Base-by-base conservation (phyloP, 2,888 invertebrate species). In the Spodoptera picta region DNA sequence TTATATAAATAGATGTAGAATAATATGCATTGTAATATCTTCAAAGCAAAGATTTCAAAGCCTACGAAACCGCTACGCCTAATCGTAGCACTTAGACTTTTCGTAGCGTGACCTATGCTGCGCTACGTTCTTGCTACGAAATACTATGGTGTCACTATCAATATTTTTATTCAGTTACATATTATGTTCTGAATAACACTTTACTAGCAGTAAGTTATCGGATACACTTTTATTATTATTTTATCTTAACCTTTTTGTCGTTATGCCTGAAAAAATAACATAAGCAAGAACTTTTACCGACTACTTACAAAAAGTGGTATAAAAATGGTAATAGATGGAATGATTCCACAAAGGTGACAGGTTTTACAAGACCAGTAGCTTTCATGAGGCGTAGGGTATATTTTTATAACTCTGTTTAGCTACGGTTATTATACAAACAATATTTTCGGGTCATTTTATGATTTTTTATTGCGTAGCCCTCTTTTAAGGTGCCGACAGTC, bases 391-490 rank as follows among this genome's bases (percentile, higher is more conserved):
- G 75, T 76, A 72, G 71, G 77, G 82, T 84, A 76, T 76, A 81
- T 83, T 84, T 86, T 87, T 89, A 87, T 80, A 82, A 79, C 83
- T 70, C 65, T 62, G 73, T 80, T 80, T 80, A 73, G 75, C 78
- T 74, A 80, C 77, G 77, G 80, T 69, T 66, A 81, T 83, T 82
- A 80, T 60, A 74, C 75, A 84, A 83, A 88, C 87, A 89, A 88
- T 86, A 80, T 84, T 87, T 86, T 87, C 79, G 88, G 81, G 87
- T 84, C 83, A 87, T 85, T 90, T 90, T 90, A 89, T 85, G 86
- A 84, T 87, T 88, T 79, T 91, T 91, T 91, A 92, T 90, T 86
- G 77, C 85, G 70, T 69, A 57, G 60, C 61, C 58, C 60, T 5
- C 83, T 87, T 91, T 91, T 73, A 90, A 82, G 77, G 83, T 65